Evolutionary conservation across 2,888 invertebrate species (phyloP), one percentile per base, ranked within the genome.

Genomic region (Coronaproctus castanopsis): DNA sequence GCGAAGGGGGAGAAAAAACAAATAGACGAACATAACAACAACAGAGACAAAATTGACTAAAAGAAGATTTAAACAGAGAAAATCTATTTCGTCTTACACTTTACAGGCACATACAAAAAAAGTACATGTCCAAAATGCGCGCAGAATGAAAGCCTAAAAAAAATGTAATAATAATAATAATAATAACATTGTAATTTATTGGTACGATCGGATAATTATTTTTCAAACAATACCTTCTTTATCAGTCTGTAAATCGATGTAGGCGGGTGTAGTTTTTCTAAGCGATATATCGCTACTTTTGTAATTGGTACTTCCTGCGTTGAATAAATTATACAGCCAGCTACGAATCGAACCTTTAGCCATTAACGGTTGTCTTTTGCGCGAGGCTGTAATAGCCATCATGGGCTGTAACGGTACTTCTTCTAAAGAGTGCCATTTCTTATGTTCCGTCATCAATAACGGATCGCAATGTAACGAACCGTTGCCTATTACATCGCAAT

Each of bases 371-470:
- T 80, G 77, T 70, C 83, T 83, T 65, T 74, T 75, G 50, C 78
- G 62, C 0, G n/a, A n/a, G n/a, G n/a, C n/a, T n/a, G n/a, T n/a
- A n/a, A n/a, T n/a, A 14, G 14, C 14, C 36, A 36, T 14, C 14
- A 14, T 5, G 8, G 64, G 66, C 60, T 64, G 65, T 22, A 62
- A 61, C 2, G 63, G 63, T 54, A 87, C 77, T 64, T 81, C 80
- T 72, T 88, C 87, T 57, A 87, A 74, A 54, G 87, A 87, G 66
- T 81, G 81, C 82, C 87, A 88, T 68, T 84, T 79, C 72, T 85
- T 85, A 65, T 78, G 60, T 23, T 61, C 62, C 2, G 58, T 52
- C 8, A 61, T 72, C 24, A 78, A 71, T 48, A 78, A 72, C 58
- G 78, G 77, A 62, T 74, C 73, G 51, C 63, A 65, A 18, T 67